A percentile compares a stretch with the other conserved stretches of the same genome.
Evolutionary conservation across 2,888 invertebrate genomes (phyloP).

Genomic region (Agriopis leucophaearia): DNA sequence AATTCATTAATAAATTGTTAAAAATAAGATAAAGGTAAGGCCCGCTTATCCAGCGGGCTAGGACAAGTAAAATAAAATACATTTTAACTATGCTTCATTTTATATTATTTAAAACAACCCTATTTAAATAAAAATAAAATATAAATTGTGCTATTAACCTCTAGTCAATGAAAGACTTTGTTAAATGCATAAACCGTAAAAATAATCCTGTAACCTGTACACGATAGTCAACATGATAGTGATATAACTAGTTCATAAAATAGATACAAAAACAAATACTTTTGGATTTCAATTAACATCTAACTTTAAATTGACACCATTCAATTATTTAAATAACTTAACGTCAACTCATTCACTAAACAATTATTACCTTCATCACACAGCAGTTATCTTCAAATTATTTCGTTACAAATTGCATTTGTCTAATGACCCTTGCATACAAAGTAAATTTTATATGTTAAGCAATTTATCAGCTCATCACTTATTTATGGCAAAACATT

Average conservation of each 20-base stretch:
- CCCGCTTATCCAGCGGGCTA: no score
- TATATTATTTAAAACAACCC: slow-evolving; percentile 58
- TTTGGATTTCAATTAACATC: slow-evolving; percentile 6
- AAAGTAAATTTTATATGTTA: background rate
- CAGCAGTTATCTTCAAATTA: slow-evolving; percentile 1
- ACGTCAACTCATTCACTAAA: slow-evolving; percentile 1
- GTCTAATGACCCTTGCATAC: background rate
- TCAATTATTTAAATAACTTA: background rate
- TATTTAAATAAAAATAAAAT: slow-evolving; percentile 39
- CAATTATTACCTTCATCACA: slow-evolving; percentile 7
- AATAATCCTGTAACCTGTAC: background rate
- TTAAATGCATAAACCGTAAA: slow-evolving; percentile 37
- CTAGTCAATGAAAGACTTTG: slow-evolving; percentile 18
- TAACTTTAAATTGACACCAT: slow-evolving; percentile 20
- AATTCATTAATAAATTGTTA: no score
- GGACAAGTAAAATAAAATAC: slow-evolving; percentile 47
- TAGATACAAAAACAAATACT: slow-evolving; percentile 6
- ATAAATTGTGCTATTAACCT: slow-evolving; percentile 47
- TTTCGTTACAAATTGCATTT: background rate
- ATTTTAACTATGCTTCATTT: slow-evolving; percentile 52
- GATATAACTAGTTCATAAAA: background rate
- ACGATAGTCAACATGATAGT: slow-evolving; percentile 7
- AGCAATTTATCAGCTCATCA: slow-evolving; percentile 16
- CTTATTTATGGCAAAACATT: slow-evolving; percentile 25
- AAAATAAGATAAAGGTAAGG: background rate